These are phyloP conservation scores for Gallinago paraguaiae DNA, from an alignment of 2,113 vertebrate genomes.

Conservation along the genomic window DNA sequence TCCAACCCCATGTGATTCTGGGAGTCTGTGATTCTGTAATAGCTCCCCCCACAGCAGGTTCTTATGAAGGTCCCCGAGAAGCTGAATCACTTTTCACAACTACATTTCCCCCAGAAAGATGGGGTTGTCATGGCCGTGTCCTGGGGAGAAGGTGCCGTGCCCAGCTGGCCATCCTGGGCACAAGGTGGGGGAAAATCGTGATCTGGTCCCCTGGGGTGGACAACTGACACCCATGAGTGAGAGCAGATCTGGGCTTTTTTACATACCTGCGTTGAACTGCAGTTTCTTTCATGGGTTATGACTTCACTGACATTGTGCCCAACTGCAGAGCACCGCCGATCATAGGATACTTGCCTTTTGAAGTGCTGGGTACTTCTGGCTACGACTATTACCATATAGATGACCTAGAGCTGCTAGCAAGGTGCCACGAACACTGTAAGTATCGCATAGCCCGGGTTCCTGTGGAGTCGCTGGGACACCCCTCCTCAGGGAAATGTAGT, in stretches of 20 bases:
- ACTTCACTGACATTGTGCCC: background rate
- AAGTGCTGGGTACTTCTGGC: constrained; percentile 85
- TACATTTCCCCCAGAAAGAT: background rate
- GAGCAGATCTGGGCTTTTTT: background rate
- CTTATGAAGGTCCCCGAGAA: background rate
- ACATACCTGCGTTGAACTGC: background rate
- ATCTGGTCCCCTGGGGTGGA: background rate
- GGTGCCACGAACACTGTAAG: constrained; percentile 84
- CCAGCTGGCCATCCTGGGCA: background rate
- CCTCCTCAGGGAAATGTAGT: background rate
- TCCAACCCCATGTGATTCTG: no score
- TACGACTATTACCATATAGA: constrained; percentile 87
- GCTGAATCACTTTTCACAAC: background rate
- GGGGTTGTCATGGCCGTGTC: background rate
- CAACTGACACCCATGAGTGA: rapidly evolving
- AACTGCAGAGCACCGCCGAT: constrained; percentile 79
- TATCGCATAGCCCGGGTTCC: background rate
- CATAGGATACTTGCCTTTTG: constrained; percentile 86
- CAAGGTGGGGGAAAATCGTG: background rate
- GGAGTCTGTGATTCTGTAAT: no score
- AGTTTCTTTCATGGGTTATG: background rate
- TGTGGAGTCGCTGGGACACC: background rate
- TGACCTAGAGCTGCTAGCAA: constrained; percentile 82
- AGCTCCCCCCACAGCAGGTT: background rate
- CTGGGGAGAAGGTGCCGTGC: background rate